Evolutionary conservation across 1,140 invertebrate species (phyloP).

Genomic region (Aplysia californica): DNA sequence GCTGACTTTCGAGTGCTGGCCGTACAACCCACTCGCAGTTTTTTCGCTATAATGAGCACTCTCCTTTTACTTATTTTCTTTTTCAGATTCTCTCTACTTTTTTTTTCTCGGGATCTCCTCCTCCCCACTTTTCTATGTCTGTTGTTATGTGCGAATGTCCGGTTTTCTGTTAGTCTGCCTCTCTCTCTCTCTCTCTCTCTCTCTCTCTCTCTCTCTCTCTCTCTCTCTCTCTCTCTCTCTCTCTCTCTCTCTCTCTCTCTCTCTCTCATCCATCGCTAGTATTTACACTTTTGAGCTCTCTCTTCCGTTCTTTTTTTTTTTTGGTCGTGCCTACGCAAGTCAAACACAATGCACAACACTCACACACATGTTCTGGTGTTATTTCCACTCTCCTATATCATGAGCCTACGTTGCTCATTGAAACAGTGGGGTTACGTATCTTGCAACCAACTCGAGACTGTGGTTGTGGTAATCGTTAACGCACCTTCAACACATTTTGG

Average conservation of each 20-base stretch:
- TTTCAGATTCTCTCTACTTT: too few species aligned
- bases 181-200: neutral
- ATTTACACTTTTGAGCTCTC: neutral
- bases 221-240: neutral
- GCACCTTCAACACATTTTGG: too few species aligned
- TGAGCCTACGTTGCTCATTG: neutral
- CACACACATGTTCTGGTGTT: neutral
- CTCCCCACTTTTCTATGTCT: neutral
- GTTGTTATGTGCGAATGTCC: too few species aligned
- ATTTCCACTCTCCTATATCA: neutral
- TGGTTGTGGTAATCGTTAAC: too few species aligned
- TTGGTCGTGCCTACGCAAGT: neutral
- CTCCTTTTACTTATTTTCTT: too few species aligned
- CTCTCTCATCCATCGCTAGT: neutral
- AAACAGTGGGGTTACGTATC: neutral
- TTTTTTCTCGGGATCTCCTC: too few species aligned
- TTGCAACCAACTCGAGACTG: neutral
- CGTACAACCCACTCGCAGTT: too few species aligned
- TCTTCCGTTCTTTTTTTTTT: neutral
- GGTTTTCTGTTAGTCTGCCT: neutral
- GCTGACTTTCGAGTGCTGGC: too few species aligned
- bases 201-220: neutral
- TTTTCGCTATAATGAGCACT: too few species aligned
- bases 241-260: neutral
- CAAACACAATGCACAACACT: neutral